These are phyloP conservation scores for Dicyrtomina minuta DNA, from an alignment of 2,888 invertebrate genomes.

Conservation along the genomic window DNA sequence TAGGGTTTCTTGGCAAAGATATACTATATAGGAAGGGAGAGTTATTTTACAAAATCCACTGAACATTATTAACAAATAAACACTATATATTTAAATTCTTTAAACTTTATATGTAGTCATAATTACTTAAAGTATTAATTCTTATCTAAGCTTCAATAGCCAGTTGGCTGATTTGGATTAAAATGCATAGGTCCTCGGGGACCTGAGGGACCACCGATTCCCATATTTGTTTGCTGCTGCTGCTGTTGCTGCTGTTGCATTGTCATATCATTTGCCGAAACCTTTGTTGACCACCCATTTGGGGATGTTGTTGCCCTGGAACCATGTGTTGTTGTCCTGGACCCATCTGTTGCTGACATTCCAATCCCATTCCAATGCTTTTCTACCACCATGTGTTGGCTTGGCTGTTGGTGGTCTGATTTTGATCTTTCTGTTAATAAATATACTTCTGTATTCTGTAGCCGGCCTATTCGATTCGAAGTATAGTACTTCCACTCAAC, in stretches of 20 bases:
- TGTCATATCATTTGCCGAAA: conserved; percentile 25
- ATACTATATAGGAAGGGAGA: too few species aligned
- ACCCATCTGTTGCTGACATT: too few species aligned
- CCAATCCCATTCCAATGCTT: too few species aligned
- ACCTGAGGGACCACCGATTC: conserved; percentile 22
- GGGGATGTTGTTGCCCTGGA: conserved; percentile 56
- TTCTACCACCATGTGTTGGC: too few species aligned
- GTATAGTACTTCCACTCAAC: too few species aligned
- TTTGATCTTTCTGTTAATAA: too few species aligned
- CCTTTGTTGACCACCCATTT: conserved; percentile 2
- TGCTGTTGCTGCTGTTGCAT: conserved; percentile 50
- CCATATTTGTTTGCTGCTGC: conserved; percentile 61
- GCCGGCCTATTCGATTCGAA: too few species aligned
- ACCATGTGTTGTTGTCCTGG: too few species aligned
- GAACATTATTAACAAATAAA: background rate
- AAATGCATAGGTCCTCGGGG: conserved; percentile 47
- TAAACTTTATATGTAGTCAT: background rate
- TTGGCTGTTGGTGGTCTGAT: too few species aligned
- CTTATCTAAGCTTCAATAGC: conserved; percentile 36
- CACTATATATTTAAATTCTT: background rate
- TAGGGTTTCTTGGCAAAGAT: too few species aligned
- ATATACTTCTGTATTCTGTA: too few species aligned
- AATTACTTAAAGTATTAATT: background rate
- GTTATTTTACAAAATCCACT: too few species aligned
- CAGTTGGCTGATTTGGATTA: conserved; percentile 48